Evolutionary conservation across 1,140 invertebrate genomes (phyloP).

Genomic region (Zelostemma sp.): DNA sequence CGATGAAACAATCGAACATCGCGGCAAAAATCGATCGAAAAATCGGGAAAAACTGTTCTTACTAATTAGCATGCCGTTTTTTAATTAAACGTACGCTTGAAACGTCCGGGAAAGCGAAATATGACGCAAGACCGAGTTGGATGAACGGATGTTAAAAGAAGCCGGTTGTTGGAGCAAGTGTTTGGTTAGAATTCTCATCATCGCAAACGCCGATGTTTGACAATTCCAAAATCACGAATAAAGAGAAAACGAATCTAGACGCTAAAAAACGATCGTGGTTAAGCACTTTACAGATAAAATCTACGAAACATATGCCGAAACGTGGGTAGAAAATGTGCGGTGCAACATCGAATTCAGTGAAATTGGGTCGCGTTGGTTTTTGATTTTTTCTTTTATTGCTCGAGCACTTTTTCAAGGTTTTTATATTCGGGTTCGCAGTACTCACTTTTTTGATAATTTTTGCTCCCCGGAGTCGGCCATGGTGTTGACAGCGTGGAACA

Average conservation of each 20-base stretch:
- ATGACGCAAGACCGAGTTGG: constrained; percentile 52
- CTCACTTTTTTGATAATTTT: constrained; percentile 81
- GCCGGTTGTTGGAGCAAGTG: constrained; percentile 33
- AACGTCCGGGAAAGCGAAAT: constrained; percentile 40
- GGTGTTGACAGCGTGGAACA: constrained; percentile 22
- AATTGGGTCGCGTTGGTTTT: constrained; percentile 11
- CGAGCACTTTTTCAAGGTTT: background rate
- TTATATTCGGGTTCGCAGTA: constrained; percentile 57
- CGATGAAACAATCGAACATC: too few species aligned
- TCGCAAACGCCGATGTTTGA: constrained; percentile 29
- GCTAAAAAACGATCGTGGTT: constrained; percentile 47
- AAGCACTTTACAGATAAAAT: constrained; percentile 13
- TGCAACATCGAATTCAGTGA: background rate
- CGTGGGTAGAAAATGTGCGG: constrained; percentile 19
- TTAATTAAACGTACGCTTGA: constrained; percentile 43
- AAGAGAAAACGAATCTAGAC: constrained; percentile 49
- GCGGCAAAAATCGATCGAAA: background rate
- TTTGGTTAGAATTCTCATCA: constrained; percentile 56
- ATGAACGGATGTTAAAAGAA: constrained; percentile 21
- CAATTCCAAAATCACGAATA: constrained; percentile 13
- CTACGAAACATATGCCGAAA: background rate
- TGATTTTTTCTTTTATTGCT: constrained; percentile 10
- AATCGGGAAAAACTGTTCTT: background rate
- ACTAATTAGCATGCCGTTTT: constrained; percentile 1
- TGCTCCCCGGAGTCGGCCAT: constrained; percentile 74